Evolutionary conservation across 2,113 vertebrate species (phyloP).

Genomic region (Pyrgilauda ruficollis): DNA sequence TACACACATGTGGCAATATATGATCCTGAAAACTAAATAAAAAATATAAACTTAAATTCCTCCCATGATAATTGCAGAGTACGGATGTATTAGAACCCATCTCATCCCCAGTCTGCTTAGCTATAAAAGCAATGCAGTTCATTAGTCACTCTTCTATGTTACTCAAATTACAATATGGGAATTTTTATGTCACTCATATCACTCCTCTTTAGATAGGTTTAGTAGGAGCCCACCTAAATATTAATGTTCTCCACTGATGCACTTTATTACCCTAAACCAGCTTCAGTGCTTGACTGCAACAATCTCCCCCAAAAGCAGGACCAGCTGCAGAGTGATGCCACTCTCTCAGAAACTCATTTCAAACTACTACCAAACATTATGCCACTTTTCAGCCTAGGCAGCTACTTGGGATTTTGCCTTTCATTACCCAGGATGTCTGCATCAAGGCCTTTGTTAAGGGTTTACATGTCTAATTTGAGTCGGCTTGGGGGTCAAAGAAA

Average conservation of each 20-base stretch:
- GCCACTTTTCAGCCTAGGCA: neutral
- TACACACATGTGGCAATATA: neutral
- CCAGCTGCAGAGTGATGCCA: neutral
- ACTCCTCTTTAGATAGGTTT: neutral
- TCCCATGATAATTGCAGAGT: neutral
- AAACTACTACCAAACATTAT: neutral
- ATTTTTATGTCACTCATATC: slow-evolving; percentile 17
- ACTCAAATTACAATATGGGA: neutral
- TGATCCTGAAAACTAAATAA: neutral
- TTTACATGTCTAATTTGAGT: neutral
- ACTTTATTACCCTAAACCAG: neutral
- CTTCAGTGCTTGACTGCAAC: neutral
- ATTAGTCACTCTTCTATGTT: neutral
- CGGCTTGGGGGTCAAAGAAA: neutral
- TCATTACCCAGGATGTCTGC: neutral
- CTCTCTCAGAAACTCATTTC: neutral
- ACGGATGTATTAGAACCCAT: neutral
- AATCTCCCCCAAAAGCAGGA: neutral
- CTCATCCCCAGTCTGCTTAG: neutral
- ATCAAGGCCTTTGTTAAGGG: neutral
- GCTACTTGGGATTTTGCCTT: neutral
- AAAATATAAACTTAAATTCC: neutral
- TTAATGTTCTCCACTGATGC: neutral
- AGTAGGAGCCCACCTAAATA: slow-evolving; percentile 10
- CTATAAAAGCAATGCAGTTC: slow-evolving; percentile 2